Conservation (phyloP, 30 jellyfish, hydroid and myxozoan genomes). For the Turritopsis rubra region DNA sequence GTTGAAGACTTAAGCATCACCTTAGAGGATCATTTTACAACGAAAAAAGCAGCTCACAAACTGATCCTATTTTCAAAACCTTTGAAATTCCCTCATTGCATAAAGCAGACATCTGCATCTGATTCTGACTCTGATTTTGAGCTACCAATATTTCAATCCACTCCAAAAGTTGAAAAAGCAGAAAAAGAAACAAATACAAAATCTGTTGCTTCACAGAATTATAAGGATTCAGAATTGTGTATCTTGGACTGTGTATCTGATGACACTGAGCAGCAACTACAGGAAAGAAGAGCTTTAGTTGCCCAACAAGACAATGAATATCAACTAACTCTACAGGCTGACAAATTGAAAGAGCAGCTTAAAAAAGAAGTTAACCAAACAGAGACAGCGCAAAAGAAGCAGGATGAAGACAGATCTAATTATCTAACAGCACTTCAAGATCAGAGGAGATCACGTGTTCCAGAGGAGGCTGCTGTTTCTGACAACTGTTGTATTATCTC, state of each 20-base stretch:
- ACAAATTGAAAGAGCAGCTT: neutral
- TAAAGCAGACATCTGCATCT: neutral
- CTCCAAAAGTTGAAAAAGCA: conserved; percentile 6
- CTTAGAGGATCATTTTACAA: neutral
- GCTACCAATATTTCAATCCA: conserved; percentile 1
- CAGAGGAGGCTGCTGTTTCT: neutral
- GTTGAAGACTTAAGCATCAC: neutral
- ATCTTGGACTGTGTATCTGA: neutral
- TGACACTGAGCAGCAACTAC: neutral
- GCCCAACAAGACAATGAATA: conserved; percentile 3
- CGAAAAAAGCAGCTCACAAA: neutral
- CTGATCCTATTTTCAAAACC: conserved; percentile 11
- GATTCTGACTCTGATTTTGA: conserved; percentile 8
- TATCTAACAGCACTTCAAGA: neutral
- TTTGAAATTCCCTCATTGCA: neutral
- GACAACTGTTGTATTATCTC: neutral
- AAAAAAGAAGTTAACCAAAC: neutral
- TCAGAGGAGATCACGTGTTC: neutral
- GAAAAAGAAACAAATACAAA: neutral
- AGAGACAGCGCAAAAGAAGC: neutral
- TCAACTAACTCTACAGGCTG: neutral
- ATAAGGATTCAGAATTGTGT: neutral
- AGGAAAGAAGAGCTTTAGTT: neutral
- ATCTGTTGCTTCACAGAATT: neutral
- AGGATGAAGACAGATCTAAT: neutral